These are phyloP conservation scores for Diploscapter pachys DNA, from an alignment of 1,140 invertebrate genomes.

Conservation along the genomic window DNA sequence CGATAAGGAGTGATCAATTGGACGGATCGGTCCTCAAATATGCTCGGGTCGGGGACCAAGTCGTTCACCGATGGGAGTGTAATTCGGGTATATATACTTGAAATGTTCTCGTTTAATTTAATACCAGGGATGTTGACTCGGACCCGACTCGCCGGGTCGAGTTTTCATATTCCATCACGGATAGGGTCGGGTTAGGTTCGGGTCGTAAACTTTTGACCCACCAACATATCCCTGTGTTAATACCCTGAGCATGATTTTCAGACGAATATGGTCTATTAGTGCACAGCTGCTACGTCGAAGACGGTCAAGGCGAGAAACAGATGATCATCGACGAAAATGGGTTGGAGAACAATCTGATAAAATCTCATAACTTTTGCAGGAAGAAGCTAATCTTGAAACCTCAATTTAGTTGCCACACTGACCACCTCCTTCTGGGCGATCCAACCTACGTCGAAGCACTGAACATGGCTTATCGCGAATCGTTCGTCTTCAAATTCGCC, in stretches of 20 bases:
- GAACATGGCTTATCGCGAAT: slow-evolving; percentile 58
- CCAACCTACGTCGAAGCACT: slow-evolving; percentile 55
- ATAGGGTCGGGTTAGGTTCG: too few relatives aligned
- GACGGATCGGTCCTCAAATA: slow-evolving; percentile 52
- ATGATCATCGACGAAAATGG: slow-evolving; percentile 53
- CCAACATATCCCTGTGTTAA: slow-evolving; percentile 3
- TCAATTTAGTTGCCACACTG: slow-evolving; percentile 47
- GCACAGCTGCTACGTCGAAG: slow-evolving; percentile 55
- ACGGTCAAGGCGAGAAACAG: slow-evolving; percentile 55
- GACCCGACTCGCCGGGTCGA: too few relatives aligned
- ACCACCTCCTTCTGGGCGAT: slow-evolving; percentile 50
- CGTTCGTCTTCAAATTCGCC: slow-evolving; percentile 57
- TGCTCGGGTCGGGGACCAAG: slow-evolving; percentile 54
- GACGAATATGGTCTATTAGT: slow-evolving; percentile 54
- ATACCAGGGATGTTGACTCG: too few relatives aligned
- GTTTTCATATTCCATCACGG: too few relatives aligned
- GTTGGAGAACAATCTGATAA: slow-evolving; percentile 17
- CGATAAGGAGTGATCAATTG: slow-evolving; percentile 56
- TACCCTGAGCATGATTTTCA: slow-evolving; percentile 24
- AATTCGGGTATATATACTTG: slow-evolving; percentile 40
- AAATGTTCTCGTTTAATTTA: too few relatives aligned
- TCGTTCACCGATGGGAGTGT: slow-evolving; percentile 57
- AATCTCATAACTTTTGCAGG: slow-evolving; percentile 1
- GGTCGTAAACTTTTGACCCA: neutral
- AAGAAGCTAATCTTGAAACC: slow-evolving; percentile 14